Conservation (phyloP, 2,113 vertebrate species). For the Euleptes europaea region DNA sequence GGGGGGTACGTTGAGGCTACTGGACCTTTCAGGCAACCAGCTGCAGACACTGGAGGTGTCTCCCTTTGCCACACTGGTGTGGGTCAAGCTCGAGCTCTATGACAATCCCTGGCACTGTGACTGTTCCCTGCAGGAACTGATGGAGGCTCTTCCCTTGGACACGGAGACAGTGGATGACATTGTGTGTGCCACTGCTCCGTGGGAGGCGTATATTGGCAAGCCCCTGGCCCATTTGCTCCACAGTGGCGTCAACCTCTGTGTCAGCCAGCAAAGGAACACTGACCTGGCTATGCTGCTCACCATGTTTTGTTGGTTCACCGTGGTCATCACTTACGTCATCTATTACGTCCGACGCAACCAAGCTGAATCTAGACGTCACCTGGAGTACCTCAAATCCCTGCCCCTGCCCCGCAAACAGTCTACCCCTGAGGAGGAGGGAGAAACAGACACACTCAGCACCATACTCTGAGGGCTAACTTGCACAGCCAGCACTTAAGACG, state of each 20-base stretch:
- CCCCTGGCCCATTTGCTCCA: slow-evolving; percentile 74
- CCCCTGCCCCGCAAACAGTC: slow-evolving; percentile 67
- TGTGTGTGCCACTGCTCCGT: slow-evolving; percentile 75
- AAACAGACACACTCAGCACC: slow-evolving; percentile 72
- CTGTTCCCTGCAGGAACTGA: slow-evolving; percentile 79
- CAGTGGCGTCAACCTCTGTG: slow-evolving; percentile 78
- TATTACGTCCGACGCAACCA: slow-evolving; percentile 80
- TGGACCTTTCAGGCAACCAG: slow-evolving; percentile 80
- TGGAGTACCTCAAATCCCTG: slow-evolving; percentile 78
- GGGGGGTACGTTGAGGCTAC: slow-evolving; percentile 70
- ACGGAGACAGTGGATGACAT: slow-evolving; percentile 74
- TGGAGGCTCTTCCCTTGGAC: slow-evolving; percentile 77
- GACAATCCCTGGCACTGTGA: slow-evolving; percentile 83
- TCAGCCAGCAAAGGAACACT: slow-evolving; percentile 66
- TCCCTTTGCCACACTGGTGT: slow-evolving; percentile 68
- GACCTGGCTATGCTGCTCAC: slow-evolving; percentile 80
- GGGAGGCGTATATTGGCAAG: slow-evolving; percentile 73
- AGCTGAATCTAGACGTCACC: slow-evolving; percentile 72
- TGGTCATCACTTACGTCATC: slow-evolving; percentile 78
- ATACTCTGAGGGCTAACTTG: slow-evolving; percentile 57
- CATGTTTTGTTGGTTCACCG: slow-evolving; percentile 80
- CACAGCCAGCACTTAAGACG: too few relatives aligned
- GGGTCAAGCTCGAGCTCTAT: slow-evolving; percentile 75
- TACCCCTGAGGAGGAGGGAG: slow-evolving; percentile 15
- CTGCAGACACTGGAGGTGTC: slow-evolving; percentile 69